Evolutionary conservation across 1,140 invertebrate genomes (phyloP).

Genomic region (Panonychus citri): DNA sequence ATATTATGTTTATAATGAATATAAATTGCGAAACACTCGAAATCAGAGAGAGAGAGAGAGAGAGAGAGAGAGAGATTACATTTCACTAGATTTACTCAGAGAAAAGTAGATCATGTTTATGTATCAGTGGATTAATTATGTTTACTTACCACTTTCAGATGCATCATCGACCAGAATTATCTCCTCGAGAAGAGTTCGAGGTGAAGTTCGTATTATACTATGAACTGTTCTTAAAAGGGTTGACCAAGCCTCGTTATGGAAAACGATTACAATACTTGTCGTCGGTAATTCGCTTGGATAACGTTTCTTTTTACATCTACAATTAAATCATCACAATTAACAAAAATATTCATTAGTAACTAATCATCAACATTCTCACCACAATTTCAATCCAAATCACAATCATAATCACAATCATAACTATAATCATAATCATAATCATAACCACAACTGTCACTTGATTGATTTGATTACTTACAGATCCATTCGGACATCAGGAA

Average conservation of each 20-base stretch:
- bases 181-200: constrained; percentile 22
- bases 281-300: constrained; percentile 15
- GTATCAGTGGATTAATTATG: constrained; percentile 1
- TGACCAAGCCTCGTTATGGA: constrained; percentile 30
- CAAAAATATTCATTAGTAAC: no score
- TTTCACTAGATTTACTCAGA: no score
- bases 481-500: constrained; percentile 76
- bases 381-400: no score
- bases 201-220: constrained; percentile 27
- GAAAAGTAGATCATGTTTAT: no score
- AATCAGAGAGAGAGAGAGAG: no score
- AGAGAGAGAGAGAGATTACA: no score
- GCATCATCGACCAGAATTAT: constrained; percentile 31
- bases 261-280: constrained; percentile 28
- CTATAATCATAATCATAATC: neutral
- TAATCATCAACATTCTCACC: no score
- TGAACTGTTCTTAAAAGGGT: constrained; percentile 27
- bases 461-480: constrained; percentile 35
- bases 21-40: no score
- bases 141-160: constrained; percentile 23
- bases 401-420: neutral
- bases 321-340: neutral
- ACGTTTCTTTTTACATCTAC: constrained; percentile 14
- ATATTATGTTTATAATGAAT: no score
- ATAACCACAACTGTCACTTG: neutral